Evolutionary conservation across 2,888 invertebrate species (phyloP).

Genomic region (Cephonodes hylas): DNA sequence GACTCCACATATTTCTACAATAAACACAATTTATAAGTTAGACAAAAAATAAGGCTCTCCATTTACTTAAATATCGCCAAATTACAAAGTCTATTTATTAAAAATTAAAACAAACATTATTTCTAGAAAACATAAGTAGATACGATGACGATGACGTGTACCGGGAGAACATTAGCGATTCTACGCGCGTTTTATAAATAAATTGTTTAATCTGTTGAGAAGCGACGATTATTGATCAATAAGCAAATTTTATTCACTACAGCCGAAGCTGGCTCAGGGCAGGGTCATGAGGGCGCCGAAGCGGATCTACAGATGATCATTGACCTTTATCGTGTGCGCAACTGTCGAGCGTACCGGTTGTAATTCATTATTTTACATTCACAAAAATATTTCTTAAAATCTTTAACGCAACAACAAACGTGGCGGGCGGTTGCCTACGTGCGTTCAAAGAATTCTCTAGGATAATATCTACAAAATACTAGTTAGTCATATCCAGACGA

Average conservation of each 20-base stretch:
- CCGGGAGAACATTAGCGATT: neutral
- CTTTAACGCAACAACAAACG: constrained; percentile 1
- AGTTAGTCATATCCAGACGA: constrained; percentile 53
- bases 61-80: neutral
- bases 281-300: constrained; percentile 78
- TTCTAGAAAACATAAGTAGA: neutral
- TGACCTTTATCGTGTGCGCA: constrained; percentile 78
- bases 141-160: neutral
- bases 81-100: neutral
- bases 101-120: neutral
- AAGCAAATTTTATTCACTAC: constrained; percentile 56
- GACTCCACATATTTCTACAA: constrained; percentile 89
- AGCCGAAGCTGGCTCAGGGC: constrained; percentile 62
- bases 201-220: constrained; percentile 18
- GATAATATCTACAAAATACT: constrained; percentile 44
- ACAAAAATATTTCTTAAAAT: constrained; percentile 31
- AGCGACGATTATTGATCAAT: constrained; percentile 56
- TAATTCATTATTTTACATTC: constrained; percentile 63
- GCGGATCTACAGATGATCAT: constrained; percentile 81
- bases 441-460: constrained; percentile 10
- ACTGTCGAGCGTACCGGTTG: constrained; percentile 67
- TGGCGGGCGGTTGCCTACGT: neutral
- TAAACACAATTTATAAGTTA: constrained; percentile 16
- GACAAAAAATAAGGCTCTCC: neutral
- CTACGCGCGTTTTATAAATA: neutral